phyloP scores from a whole-genome alignment of 2,888 invertebrate species.

The Eilema caniola region DNA sequence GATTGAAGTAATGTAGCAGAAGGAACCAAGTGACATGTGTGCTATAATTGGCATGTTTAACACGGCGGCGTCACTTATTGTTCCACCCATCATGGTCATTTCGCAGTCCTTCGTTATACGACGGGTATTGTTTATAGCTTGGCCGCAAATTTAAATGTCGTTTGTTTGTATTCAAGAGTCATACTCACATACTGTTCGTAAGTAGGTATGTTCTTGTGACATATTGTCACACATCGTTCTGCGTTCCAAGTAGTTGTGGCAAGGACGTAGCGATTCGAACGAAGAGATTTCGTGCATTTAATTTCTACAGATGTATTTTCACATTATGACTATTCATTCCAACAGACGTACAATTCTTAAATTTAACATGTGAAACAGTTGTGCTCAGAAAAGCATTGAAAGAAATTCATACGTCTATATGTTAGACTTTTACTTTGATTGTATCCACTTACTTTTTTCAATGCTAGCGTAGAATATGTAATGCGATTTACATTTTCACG shows the following conservation, averaged over 20 bases:
- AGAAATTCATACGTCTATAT: background rate
- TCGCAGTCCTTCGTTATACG: constrained; percentile 61
- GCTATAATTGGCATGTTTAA: constrained; percentile 45
- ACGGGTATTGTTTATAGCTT: constrained; percentile 59
- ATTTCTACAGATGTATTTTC: constrained; percentile 16
- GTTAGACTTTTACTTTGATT: background rate
- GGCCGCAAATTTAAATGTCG: constrained; percentile 74
- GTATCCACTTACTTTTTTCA: constrained; percentile 7
- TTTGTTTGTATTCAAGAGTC: constrained; percentile 80
- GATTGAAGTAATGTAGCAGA: constrained; percentile 25
- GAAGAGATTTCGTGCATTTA: constrained; percentile 39
- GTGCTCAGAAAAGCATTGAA: background rate
- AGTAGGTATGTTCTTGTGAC: constrained; percentile 67
- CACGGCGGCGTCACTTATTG: constrained; percentile 42
- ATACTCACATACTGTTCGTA: constrained; percentile 68
- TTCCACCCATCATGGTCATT: constrained; percentile 65
- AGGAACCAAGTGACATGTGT: constrained; percentile 24
- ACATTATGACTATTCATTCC: background rate
- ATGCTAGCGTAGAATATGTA: constrained; percentile 18
- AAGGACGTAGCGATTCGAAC: constrained; percentile 65
- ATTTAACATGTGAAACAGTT: background rate
- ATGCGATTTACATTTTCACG: constrained; percentile 26
- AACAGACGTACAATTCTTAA: background rate
- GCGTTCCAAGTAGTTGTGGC: constrained; percentile 67
- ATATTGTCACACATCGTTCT: constrained; percentile 67